phyloP scores from a whole-genome alignment of 1,140 invertebrate genomes.

The Caenorhabditis brenneri region DNA sequence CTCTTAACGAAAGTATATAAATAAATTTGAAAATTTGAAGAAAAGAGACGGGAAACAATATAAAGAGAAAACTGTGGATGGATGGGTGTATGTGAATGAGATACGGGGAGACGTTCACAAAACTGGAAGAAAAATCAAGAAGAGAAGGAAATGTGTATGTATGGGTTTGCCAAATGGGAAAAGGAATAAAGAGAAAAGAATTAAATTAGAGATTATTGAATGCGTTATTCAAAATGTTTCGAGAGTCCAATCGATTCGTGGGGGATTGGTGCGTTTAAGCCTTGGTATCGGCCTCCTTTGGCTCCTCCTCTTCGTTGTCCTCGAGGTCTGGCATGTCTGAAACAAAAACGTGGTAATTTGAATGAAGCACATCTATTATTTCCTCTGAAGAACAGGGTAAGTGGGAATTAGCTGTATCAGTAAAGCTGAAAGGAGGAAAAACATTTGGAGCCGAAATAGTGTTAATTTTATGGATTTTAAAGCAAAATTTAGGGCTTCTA shows the following conservation, averaged over 20 bases:
- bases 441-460: no score
- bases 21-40: not conserved
- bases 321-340: constrained; percentile 50
- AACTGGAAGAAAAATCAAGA: not conserved
- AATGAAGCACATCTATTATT: not conserved
- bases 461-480: no score
- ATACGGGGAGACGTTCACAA: constrained; percentile 30
- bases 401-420: no score
- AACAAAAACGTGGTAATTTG: not conserved
- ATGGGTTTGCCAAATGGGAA: no score
- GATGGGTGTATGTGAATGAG: not conserved
- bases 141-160: no score
- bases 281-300: not conserved
- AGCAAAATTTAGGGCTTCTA: no score
- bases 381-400: not conserved
- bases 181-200: not conserved
- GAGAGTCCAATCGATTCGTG: not conserved
- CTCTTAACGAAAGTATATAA: not conserved
- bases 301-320: constrained; percentile 39
- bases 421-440: no score
- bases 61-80: not conserved
- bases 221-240: not conserved
- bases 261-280: not conserved
- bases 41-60: not conserved
- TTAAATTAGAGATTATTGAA: constrained; percentile 21